Evolutionary conservation across 2,888 invertebrate species (phyloP), one percentile per base, ranked within the genome.

Genomic region (Nemotelus pantherinus): DNA sequence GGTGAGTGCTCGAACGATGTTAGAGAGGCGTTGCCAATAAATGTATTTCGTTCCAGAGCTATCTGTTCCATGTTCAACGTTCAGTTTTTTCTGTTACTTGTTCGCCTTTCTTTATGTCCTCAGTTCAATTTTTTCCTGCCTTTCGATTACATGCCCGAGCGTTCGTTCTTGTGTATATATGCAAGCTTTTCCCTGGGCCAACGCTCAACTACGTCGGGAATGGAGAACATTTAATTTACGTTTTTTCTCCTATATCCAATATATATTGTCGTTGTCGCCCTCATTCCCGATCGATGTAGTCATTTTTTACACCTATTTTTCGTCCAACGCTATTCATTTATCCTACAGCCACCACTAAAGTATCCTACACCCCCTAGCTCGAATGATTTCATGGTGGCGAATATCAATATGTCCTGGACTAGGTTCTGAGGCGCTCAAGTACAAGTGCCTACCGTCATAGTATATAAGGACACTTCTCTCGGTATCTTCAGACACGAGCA

Each of bases 21-120:
- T 53, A 68, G 44, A 79, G 79, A 79, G 79, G 79, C 79, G 79
- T 77, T 79, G 68, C 79, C 79, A 76, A 79, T 79, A 64, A 77
- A 41, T 67, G 48, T 70, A 70, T 70, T 53, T 43, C 25, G 10
- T 63, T 74, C 63, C 48, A 48, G 70, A 60, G 60, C 60, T 74
- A 74, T 74, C 74, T 74, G 47, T 74, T 63, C 63, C 63, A 43
- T 63, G 63, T 63, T 63, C 63, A 25, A 53, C 70, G 43, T 43
- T 60, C 25, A 7, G 9, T 53, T 47, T 41, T 68, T 48, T 68
- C 55, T 55, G 53, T 63, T 41, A 25, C 25, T 25, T 25, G 25
- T 25, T 25, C 25, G 25, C 25, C 25, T 25, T 39, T 60, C 5
- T 60, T 41, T 55, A 43, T 50, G 47, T 55, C 53, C 70, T 55